Evolutionary conservation across 1,140 invertebrate species (phyloP), one percentile per base, ranked within the genome.

Genomic region (Vollenhovia emeryi): DNA sequence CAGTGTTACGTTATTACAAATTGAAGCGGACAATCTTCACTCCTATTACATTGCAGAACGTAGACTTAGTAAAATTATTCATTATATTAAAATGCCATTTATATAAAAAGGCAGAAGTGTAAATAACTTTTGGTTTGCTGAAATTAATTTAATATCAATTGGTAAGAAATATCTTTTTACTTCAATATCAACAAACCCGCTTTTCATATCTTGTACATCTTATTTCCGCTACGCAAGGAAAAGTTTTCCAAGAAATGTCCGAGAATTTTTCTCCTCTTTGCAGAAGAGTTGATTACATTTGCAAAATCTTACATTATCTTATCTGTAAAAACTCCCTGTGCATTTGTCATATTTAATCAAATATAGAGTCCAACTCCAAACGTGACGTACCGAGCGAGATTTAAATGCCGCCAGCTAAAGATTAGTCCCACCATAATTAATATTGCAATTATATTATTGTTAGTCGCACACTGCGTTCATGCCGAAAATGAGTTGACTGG

Each of bases 371-470:
- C 45, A 66, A 43, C 30, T 21, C 6, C 15, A 33, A 36, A 64
- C 13, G 8, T 40, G 30, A 79, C 0, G 13, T 30, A 33, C 11
- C 30, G 4, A 3, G 15, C 43, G 3, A 71, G 48, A 80, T 57
- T 80, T 40, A n/a, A 55, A 71, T 55, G n/a, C 24, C 3, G 24
- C 13, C 40, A 11, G 24, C 24, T 33, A 71, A 57, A 69, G 40
- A 73, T 82, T 82, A 82, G 73, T 71, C 57, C 45, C 8, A 57
- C 64, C 30, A 43, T 55, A 80, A 80, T 82, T 71, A 73, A 43
- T 55, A 57, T 82, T 43, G n/a, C 18, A 71, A 69, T 57, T 43
- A 73, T n/a, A 36, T 71, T 21, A 45, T n/a, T n/a, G 36, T 71
- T 82, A 71, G 73, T 82, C 7, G n/a, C n/a, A 59, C 9, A 27